Evolutionary conservation across 2,797 vertebrate species (phyloP).

Genomic region (Sebastes kiyomatsui): DNA sequence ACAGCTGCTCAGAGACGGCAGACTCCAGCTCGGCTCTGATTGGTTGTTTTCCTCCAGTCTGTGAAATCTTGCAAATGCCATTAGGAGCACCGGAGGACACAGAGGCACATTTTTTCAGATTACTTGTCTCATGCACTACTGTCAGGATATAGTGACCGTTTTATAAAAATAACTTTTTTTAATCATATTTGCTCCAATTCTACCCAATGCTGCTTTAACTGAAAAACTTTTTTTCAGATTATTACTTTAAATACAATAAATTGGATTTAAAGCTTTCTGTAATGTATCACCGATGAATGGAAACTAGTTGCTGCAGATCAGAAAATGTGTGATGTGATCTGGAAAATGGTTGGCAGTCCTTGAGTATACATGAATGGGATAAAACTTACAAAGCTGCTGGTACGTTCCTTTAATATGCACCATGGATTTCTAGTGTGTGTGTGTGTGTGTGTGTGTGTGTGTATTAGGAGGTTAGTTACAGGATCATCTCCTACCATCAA

Average conservation of each 20-base stretch:
- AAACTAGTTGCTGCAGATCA: neutral
- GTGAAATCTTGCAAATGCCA: too few species aligned
- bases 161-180: too few species aligned
- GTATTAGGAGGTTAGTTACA: constrained; percentile 65
- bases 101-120: too few species aligned
- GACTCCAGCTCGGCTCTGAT: too few species aligned
- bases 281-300: neutral
- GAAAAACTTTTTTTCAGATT: neutral
- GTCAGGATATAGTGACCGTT: too few species aligned
- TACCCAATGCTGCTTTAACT: neutral
- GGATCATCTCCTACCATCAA: constrained; percentile 74
- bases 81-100: too few species aligned
- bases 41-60: too few species aligned
- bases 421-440: neutral
- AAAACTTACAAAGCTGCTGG: neutral
- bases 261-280: neutral
- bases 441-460: neutral
- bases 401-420: neutral
- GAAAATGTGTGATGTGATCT: neutral
- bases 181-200: too few species aligned
- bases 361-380: neutral
- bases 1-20: too few species aligned
- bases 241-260: neutral
- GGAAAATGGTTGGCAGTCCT: neutral
- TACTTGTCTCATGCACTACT: too few species aligned